Base-by-base conservation (phyloP, 2,797 vertebrate genomes). In the Semotilus atromaculatus region DNA sequence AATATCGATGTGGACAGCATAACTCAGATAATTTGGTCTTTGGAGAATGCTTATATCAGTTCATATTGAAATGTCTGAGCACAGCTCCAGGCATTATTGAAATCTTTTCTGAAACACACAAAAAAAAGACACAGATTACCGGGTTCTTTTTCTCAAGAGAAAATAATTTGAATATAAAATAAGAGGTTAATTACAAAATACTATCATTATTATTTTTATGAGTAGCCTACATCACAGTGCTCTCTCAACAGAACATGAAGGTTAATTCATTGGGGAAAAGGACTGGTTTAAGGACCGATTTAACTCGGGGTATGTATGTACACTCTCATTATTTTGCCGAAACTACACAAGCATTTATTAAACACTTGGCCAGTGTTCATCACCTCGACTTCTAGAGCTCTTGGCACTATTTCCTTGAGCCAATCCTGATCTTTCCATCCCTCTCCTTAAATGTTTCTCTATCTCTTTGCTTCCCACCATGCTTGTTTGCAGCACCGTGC, bases 381-480 rank as follows among this genome's bases (percentile, higher is more conserved):
- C 72, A 31, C 7, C 4, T 31, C 26, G 5, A 66, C 21, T 51
- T 53, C 6, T 58, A 45, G 34, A 19, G 51, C 53, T 82, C 26
- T 23, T 66, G 58, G 58, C 16, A 19, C 19, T 34, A 73, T 64
- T 53, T 64, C 14, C 45, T 83, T 14, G 26, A 84, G 66, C 74
- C 38, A 9, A 34, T 71, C n/a, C n/a, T 43, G 21, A 80, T 62
- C 19, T 10, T 43, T 67, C 43, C n/a, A 7, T 68, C 21, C n/a
- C 71, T 3, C 3, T 66, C 73, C n/a, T 1, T 70, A 55, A 48
- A 40, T 64, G 26, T 58, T 53, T 29, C 81, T 72, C 85, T 66
- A 79, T 74, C 76, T 66, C 70, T 82, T 66, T 82, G 34, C 81
- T 71, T 84, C 67, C 79, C 83, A 77, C 76, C 74, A 26, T 62